Evolutionary conservation across 1,140 invertebrate genomes (phyloP), one percentile per base, ranked within the genome.

Genomic region (Zaprionus ornatus): DNA sequence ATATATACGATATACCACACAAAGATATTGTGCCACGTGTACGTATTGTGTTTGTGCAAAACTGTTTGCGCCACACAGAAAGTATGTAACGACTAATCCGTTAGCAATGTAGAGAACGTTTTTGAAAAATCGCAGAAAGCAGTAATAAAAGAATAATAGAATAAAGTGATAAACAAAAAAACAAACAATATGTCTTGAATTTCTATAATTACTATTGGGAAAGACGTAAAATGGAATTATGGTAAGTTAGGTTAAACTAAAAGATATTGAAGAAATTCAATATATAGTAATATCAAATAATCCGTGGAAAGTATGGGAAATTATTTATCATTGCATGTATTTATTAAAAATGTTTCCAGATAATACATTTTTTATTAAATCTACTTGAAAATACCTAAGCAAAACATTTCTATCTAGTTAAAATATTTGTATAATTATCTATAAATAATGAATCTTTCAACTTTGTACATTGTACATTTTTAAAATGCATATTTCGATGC

Each of bases 61-160:
- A 60, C 45, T 55, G 37, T 67, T 69, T 56, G 56, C 29, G 52
- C 35, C 52, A 32, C 42, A 64, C 42, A 55, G 54, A 42, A 73
- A 55, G 54, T 77, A 72, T 67, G 69, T 63, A 75, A 64, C 67
- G 83, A 75, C 74, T 84, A 84, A 81, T 69, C 77, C 68, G 78
- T 75, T 88, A 83, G 81, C 21, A 68, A 84, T 84, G 80, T 88
- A 88, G 85, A 78, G 52, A 88, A 70, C n/a, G 73, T 88, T 90
- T 84, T 88, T 88, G 80, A 45, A 88, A 88, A 80, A 70, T 55
- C 67, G 70, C 73, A 56, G 61, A 61, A 48, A 68, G 59, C 55
- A 59, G 56, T 71, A 76, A 65, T 61, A 75, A 56, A 76, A 45
- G 37, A 40, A 59, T 69, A 59, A 66, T 73, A 78, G 80, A 88